Evolutionary conservation across 2,888 invertebrate species (phyloP).

Genomic region (Galerucella calmariensis): DNA sequence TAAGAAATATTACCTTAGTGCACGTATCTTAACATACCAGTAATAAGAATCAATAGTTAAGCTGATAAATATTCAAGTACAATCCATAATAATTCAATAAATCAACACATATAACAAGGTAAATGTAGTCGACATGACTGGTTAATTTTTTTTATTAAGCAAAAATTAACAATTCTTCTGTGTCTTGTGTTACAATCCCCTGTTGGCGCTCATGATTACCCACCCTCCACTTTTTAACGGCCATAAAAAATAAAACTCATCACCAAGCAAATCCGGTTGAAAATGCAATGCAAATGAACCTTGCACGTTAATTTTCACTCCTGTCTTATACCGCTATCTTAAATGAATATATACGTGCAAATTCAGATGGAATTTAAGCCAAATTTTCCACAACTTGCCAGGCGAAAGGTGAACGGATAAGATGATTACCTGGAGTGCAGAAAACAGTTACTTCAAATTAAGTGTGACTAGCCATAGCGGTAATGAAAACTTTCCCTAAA

Average conservation of each 20-base stretch:
- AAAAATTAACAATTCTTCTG: neutral
- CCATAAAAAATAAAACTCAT: conserved; percentile 59
- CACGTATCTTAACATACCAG: too few species aligned
- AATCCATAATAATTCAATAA: too few species aligned
- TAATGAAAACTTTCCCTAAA: neutral
- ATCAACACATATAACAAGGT: too few species aligned
- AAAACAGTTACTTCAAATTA: conserved; percentile 37
- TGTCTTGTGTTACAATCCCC: neutral
- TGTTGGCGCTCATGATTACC: conserved; percentile 20
- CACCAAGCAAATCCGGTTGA: conserved; percentile 54
- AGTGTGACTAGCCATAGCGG: conserved; percentile 8
- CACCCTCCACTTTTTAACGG: conserved; percentile 40
- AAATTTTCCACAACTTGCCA: conserved; percentile 33
- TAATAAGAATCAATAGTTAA: too few species aligned
- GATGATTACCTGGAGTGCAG: conserved; percentile 25
- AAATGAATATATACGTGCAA: conserved; percentile 44
- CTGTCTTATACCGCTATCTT: conserved; percentile 48
- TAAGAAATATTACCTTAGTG: too few species aligned
- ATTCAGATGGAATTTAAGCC: conserved; percentile 36
- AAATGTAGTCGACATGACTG: too few species aligned
- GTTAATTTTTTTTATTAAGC: too few species aligned
- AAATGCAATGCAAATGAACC: conserved; percentile 58
- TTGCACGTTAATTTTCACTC: conserved; percentile 53
- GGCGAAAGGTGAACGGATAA: conserved; percentile 36
- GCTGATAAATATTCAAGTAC: too few species aligned